Base-by-base conservation (phyloP, 2,797 vertebrate genomes). In the Phyllotis vaccarum region DNA sequence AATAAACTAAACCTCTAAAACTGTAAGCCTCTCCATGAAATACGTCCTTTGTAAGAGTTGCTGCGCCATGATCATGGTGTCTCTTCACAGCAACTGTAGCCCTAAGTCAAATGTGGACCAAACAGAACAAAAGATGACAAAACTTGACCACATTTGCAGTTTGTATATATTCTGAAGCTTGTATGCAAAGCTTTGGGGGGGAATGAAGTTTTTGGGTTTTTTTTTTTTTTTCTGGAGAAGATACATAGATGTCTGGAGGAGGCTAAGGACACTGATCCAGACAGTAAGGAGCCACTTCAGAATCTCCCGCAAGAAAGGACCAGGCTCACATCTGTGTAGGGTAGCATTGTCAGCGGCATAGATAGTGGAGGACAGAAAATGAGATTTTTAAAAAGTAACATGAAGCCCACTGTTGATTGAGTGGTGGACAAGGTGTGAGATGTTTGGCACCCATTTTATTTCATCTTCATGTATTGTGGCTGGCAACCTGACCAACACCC, bases 391-490 rank as follows among this genome's bases (percentile, higher is more conserved):
- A 52, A 62, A 86, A 58, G 37, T 68, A 62, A 43, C 8, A 0
- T 75, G 49, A 74, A 24, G 7, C 10, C 56, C 54, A 83, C 29
- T 27, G 13, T 54, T 78, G 94, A 66, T 19, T 79, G 46, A 80
- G 11, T 91, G 40, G 27, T 64, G 56, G 37, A 75, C 46, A 72
- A 40, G 58, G 34, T 93, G 49, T 87, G 68, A 52, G 19, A 37
- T 64, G 74, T 54, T 43, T 60, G 13, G 24, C 6, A 81, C 7
- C 49, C 40, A 21, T 75, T 89, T 89, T 54, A 93, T 90, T 90
- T 93, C 54, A 40, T 89, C 34, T 93, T 58, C 40, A 96, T 31
- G n/a, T 46, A 89, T n/a, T n/a, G n/a, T n/a, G n/a, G n/a, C n/a
- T n/a, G n/a, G n/a, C n/a, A n/a, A n/a, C n/a, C n/a, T n/a, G n/a